Evolutionary conservation across 2,888 invertebrate genomes (phyloP).

Genomic region (Drosophila atripex): DNA sequence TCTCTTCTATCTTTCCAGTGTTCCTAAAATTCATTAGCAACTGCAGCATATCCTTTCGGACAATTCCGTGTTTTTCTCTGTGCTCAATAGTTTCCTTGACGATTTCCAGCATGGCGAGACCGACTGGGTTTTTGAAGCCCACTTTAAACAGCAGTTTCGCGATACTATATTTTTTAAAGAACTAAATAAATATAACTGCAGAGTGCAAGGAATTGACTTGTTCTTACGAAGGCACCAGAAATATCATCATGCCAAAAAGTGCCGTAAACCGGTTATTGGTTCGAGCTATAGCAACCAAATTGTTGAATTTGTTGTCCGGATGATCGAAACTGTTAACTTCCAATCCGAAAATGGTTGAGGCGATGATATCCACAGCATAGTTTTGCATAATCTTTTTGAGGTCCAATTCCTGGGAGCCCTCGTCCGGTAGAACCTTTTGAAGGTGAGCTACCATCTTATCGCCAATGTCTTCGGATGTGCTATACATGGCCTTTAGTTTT

Average conservation of each 20-base stretch:
- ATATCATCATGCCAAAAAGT: slow-evolving; percentile 56
- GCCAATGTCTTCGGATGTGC: slow-evolving; percentile 86
- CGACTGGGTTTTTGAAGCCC: slow-evolving; percentile 66
- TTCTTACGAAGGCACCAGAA: slow-evolving; percentile 78
- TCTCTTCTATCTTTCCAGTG: slow-evolving; percentile 71
- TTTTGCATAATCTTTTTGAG: slow-evolving; percentile 80
- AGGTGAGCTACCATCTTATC: slow-evolving; percentile 85
- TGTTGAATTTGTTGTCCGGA: slow-evolving; percentile 79
- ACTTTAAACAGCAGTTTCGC: slow-evolving; percentile 54
- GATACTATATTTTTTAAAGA: slow-evolving; percentile 40
- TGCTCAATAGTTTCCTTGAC: slow-evolving; percentile 83
- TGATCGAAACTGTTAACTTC: slow-evolving; percentile 81
- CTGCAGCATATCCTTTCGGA: slow-evolving; percentile 84
- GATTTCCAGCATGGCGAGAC: slow-evolving; percentile 81
- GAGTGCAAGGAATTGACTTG: background rate
- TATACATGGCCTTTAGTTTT: slow-evolving; percentile 88
- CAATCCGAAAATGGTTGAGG: slow-evolving; percentile 84
- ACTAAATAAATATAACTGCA: too few species aligned
- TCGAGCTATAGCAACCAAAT: slow-evolving; percentile 53
- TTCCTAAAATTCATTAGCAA: slow-evolving; percentile 84
- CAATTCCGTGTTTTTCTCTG: slow-evolving; percentile 82
- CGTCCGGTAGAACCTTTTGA: slow-evolving; percentile 74
- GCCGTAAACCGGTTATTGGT: slow-evolving; percentile 31
- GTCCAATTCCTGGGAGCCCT: slow-evolving; percentile 83
- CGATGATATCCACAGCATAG: slow-evolving; percentile 84